These are phyloP conservation scores for Urosaurus nigricauda DNA, from an alignment of 2,797 vertebrate species.

Conservation along the genomic window DNA sequence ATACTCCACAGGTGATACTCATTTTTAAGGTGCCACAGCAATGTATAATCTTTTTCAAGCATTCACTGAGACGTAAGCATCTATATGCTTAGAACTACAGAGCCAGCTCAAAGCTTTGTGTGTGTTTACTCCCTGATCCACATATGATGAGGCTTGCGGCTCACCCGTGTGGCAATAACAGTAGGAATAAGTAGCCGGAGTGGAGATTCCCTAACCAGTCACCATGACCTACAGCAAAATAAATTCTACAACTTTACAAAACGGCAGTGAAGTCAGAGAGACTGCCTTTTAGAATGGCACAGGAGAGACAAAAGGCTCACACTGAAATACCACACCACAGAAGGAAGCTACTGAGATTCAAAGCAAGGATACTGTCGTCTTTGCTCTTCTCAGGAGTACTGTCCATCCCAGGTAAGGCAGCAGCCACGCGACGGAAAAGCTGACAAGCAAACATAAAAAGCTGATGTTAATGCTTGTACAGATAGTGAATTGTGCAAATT, in stretches of 20 bases:
- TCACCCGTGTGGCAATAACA: neutral
- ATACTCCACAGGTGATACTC: neutral
- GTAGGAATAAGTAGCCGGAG: neutral
- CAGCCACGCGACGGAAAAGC: constrained; percentile 91
- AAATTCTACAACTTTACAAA: neutral
- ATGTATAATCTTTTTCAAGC: neutral
- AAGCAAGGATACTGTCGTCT: constrained; percentile 92
- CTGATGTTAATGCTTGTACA: neutral
- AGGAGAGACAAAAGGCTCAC: neutral
- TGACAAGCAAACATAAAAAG: constrained; percentile 64
- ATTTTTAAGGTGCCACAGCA: no score
- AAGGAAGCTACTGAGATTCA: neutral
- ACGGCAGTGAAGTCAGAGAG: no score
- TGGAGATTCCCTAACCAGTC: neutral
- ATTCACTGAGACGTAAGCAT: neutral
- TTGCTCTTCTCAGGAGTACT: constrained; percentile 91
- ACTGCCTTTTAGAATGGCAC: neutral
- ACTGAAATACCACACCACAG: neutral
- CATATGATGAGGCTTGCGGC: neutral
- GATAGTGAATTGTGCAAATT: no score
- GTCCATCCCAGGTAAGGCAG: constrained; percentile 91
- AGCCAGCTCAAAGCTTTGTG: neutral
- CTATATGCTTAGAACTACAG: neutral
- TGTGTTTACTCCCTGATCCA: neutral
- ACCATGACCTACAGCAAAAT: neutral